These are phyloP conservation scores for Drosophila meridionalis DNA, from an alignment of 2,888 invertebrate species.

Conservation along the genomic window DNA sequence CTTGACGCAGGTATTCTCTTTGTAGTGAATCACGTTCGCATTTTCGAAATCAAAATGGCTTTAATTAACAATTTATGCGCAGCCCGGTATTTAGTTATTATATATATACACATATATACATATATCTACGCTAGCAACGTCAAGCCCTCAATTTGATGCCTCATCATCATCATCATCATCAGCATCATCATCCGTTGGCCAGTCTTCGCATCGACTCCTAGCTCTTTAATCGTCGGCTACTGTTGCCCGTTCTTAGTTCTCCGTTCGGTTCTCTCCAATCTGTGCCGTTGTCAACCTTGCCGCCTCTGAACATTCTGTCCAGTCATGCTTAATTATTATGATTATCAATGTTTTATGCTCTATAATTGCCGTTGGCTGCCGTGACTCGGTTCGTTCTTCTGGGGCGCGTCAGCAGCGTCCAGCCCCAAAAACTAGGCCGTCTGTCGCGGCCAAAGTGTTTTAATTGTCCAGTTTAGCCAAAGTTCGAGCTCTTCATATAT, in stretches of 20 bases:
- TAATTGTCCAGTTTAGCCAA: conserved; percentile 10
- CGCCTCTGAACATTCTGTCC: conserved; percentile 63
- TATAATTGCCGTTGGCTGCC: conserved; percentile 75
- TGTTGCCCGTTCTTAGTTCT: conserved; percentile 14
- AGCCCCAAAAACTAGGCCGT: conserved; percentile 28
- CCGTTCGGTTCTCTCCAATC: background rate
- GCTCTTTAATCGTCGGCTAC: conserved; percentile 47
- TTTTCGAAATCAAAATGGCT: conserved; percentile 55
- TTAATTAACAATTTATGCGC: conserved; percentile 77
- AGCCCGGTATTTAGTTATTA: conserved; percentile 51
- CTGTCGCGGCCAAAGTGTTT: conserved; percentile 7
- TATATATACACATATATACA: background rate
- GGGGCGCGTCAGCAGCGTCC: conserved; percentile 52
- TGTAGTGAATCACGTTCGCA: conserved; percentile 27
- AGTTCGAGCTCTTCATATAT: background rate
- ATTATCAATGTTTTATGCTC: conserved; percentile 82
- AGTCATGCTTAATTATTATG: conserved; percentile 81
- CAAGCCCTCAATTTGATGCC: conserved; percentile 53
- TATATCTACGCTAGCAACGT: background rate
- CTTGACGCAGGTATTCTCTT: conserved; percentile 14
- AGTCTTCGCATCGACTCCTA: conserved; percentile 34
- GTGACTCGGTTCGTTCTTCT: conserved; percentile 65
- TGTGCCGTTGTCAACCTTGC: conserved; percentile 51
- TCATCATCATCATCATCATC: conserved; percentile 26
- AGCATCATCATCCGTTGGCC: conserved; percentile 2